Base-by-base conservation (phyloP, 2,888 invertebrate genomes). In the Stenotaenia linearis region DNA sequence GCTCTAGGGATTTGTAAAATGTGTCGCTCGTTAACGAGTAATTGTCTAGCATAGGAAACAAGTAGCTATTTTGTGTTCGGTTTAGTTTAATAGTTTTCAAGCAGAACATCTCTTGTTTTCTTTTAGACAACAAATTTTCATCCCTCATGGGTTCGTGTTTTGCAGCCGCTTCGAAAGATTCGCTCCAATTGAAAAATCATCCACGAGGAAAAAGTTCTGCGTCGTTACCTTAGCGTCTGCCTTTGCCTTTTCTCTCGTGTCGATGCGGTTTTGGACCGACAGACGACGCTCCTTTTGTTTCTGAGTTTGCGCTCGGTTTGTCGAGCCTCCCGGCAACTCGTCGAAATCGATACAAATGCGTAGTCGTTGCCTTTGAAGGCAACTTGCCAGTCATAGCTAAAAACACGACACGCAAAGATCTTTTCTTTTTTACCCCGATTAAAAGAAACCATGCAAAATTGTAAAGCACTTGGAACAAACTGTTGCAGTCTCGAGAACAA, bases 1-100 rank as follows among this genome's bases (percentile, higher is more conserved):
- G 69, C 69, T 69, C 69, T 15, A 25, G 69, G 69, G 69, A 69
- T 69, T 69, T 69, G 69, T 69, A 25, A 69, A 69, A 69, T 69
- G 69, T 69, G 69, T 69, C 69, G 69, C 69, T 69, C 69, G 69
- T 69, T 69, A 69, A 69, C 69, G 69, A 69, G 69, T 69, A 69
- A 69, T 69, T 69, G 69, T 69, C 69, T 28, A 25, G 69, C 69
- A 28, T 69, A 69, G 69, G 69, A 69, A 69, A 69, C 28, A 28
- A 69, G 69, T 28, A 28, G 25, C 69, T 25, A 69, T n/a, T 28
- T 69, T 69, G 69, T 69, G 69, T 69, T 69, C 25, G 69, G 28
- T 69, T 28, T 69, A 69, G 23, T 69, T 69, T 69, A 69, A 69
- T 69, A 69, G 69, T 69, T 69, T 69, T 69, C 25, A 69, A 69